These are phyloP conservation scores for Nasalis larvatus DNA, from an alignment of 2,113 vertebrate species.

Conservation along the genomic window DNA sequence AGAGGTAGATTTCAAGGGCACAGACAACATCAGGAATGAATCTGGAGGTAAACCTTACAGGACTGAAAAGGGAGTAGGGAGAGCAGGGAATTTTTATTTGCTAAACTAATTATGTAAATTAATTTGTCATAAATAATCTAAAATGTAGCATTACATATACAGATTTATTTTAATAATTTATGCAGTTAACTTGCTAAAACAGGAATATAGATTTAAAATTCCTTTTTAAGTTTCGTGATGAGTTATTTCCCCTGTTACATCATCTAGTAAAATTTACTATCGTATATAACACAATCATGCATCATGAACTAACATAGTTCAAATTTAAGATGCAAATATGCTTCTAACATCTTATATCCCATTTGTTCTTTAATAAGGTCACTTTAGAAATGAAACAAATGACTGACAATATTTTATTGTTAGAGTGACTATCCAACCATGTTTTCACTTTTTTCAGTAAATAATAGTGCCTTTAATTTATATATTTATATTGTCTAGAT, in stretches of 20 bases:
- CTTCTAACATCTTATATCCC: not conserved
- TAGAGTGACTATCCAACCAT: not conserved
- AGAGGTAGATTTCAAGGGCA: conserved; percentile 45
- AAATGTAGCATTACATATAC: not conserved
- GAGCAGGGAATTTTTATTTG: not conserved
- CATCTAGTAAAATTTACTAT: not conserved
- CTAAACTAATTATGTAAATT: not conserved
- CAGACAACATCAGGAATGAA: not conserved
- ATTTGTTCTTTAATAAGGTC: not conserved
- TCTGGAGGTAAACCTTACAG: not conserved
- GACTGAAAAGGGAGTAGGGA: not conserved
- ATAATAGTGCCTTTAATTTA: not conserved
- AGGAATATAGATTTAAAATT: not conserved
- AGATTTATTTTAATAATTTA: not conserved
- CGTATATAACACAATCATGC: not conserved
- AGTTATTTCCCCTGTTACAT: not conserved
- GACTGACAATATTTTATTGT: not conserved
- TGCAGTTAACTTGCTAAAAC: not conserved
- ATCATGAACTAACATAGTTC: not conserved
- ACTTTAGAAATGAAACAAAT: not conserved
- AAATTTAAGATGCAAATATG: not conserved
- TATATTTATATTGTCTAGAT: not conserved
- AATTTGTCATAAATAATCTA: not conserved
- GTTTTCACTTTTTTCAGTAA: not conserved
- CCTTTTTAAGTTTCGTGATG: not conserved